These are phyloP conservation scores for Rhagoletis pomonella DNA, from an alignment of 1,140 invertebrate species.

Conservation along the genomic window DNA sequence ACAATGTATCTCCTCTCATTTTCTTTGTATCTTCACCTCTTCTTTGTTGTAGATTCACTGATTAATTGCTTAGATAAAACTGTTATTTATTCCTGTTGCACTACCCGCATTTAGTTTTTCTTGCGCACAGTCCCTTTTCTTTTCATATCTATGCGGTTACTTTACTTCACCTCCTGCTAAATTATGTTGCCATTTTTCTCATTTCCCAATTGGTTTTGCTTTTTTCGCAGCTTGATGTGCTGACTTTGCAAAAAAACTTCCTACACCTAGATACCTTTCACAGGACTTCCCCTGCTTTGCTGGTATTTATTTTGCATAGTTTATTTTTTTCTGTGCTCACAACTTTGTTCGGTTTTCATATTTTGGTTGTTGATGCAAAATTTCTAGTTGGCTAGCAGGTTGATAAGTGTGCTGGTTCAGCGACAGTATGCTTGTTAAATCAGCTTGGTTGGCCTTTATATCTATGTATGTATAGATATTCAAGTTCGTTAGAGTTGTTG, in stretches of 20 bases:
- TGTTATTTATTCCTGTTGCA: background rate
- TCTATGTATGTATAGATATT: no score
- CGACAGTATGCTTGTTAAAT: background rate
- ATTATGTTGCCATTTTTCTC: background rate
- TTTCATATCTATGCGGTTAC: background rate
- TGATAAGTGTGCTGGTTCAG: background rate
- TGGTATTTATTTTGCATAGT: background rate
- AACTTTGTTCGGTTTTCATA: constrained; percentile 2
- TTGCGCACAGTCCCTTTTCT: background rate
- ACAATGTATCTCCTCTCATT: background rate
- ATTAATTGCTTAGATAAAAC: constrained; percentile 44
- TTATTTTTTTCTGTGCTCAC: background rate
- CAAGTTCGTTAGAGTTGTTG: background rate
- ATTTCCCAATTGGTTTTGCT: background rate
- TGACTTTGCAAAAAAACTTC: constrained; percentile 5
- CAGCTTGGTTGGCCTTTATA: background rate
- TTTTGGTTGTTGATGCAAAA: background rate
- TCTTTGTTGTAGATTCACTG: constrained; percentile 2
- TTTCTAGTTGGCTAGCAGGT: background rate
- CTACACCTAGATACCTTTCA: background rate
- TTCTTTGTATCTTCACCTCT: background rate
- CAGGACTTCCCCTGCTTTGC: background rate
- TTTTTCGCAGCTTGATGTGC: background rate
- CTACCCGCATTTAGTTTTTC: background rate
- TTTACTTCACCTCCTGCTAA: background rate